Percentiles rank a stretch among this genome's conserved stretches.
Conservation (phyloP, 1,140 invertebrate species). For the Hylyphantes graminicola region DNA sequence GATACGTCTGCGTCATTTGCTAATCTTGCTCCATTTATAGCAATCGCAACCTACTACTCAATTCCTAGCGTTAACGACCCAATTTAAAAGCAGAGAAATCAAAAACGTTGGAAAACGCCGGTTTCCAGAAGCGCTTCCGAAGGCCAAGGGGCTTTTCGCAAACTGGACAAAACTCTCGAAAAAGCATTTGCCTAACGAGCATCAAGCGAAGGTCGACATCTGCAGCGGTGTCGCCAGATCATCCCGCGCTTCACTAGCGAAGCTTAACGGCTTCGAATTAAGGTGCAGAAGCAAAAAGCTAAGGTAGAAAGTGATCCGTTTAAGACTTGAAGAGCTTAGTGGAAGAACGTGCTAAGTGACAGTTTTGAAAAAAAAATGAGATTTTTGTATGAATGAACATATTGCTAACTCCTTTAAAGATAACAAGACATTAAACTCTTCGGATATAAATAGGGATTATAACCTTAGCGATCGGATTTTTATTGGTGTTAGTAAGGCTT, state of each 20-base stretch:
- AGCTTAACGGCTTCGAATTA: conserved; percentile 22
- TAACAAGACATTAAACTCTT: too few relatives aligned
- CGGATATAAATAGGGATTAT: too few relatives aligned
- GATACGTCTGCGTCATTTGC: too few relatives aligned
- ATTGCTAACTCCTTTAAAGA: too few relatives aligned
- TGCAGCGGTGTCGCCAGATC: not conserved
- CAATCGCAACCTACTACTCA: too few relatives aligned
- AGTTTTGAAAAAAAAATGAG: too few relatives aligned
- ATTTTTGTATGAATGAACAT: too few relatives aligned
- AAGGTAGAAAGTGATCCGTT: not conserved
- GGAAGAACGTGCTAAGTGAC: too few relatives aligned
- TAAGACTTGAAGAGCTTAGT: too few relatives aligned
- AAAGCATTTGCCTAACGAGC: not conserved
- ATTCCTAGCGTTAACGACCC: conserved; percentile 15
- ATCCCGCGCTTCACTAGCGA: conserved; percentile 39
- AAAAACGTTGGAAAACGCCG: not conserved
- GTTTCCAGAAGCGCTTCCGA: conserved; percentile 4
- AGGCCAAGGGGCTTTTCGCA: conserved; percentile 32
- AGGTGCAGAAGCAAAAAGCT: not conserved
- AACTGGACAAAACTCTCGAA: conserved; percentile 16
- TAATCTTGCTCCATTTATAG: too few relatives aligned
- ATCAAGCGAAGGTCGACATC: not conserved
- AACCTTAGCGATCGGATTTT: too few relatives aligned
- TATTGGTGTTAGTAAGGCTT: too few relatives aligned
- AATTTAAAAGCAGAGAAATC: not conserved